Conservation (phyloP, 2,797 vertebrate species). For the Erethizon dorsatum region DNA sequence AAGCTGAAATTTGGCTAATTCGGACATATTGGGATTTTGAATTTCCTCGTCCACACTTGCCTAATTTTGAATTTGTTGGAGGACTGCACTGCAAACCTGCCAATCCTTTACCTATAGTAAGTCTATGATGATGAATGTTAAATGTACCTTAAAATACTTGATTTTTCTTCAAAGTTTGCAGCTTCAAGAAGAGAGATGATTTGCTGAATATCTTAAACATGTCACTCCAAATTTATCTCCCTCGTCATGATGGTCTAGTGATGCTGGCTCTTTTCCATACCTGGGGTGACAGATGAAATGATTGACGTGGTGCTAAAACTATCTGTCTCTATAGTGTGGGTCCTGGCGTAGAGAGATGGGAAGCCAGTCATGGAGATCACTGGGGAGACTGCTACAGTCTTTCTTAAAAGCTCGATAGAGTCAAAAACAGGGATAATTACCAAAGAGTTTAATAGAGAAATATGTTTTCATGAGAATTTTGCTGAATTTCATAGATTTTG, state of each 20-base stretch:
- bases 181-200: not conserved
- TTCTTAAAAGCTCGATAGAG: not conserved
- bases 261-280: not conserved
- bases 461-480: not conserved
- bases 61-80: slow-evolving; percentile 96
- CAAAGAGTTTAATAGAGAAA: not conserved
- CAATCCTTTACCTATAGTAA: slow-evolving; percentile 94
- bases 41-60: slow-evolving; percentile 94
- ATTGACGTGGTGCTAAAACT: not conserved
- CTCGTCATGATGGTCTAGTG: fast-evolving
- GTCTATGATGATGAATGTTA: not conserved
- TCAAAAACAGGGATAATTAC: not conserved
- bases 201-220: not conserved
- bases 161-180: not conserved
- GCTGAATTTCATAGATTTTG: not conserved
- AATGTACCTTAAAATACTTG: not conserved
- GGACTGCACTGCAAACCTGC: slow-evolving; percentile 96
- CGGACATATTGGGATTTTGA: slow-evolving; percentile 97
- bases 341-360: not conserved
- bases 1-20: slow-evolving; percentile 95
- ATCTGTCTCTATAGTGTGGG: not conserved
- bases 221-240: not conserved
- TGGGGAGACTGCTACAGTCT: not conserved
- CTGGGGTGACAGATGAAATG: not conserved
- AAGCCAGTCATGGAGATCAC: not conserved